These are phyloP conservation scores for Aptenodytes forsteri DNA, from an alignment of 2,113 vertebrate species.

Conservation along the genomic window DNA sequence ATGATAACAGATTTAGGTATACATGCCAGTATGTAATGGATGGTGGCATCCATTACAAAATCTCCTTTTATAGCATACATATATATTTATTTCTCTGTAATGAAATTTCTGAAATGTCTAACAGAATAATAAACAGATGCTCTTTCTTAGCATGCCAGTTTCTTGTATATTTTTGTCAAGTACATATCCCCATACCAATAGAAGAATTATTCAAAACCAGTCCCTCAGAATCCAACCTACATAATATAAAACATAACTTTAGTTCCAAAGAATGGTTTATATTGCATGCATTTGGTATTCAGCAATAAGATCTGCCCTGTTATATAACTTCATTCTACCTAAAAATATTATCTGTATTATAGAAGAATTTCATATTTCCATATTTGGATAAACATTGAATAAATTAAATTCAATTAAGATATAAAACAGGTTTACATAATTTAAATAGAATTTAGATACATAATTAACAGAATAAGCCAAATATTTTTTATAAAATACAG, in stretches of 20 bases:
- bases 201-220: not conserved
- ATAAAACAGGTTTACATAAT: not conserved
- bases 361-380: not conserved
- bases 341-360: not conserved
- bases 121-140: not conserved
- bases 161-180: not conserved
- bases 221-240: not conserved
- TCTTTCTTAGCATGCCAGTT: not conserved
- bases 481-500: not conserved
- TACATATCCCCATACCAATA: not conserved
- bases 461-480: not conserved
- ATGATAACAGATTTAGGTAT: not conserved
- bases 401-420: not conserved
- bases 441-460: not conserved
- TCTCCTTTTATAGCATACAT: not conserved
- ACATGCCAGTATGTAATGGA: not conserved
- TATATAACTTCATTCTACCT: not conserved
- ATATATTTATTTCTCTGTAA: not conserved
- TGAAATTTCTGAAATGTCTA: not conserved
- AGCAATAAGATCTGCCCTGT: not conserved
- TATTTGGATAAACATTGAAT: not conserved
- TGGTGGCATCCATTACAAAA: not conserved
- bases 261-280: not conserved
- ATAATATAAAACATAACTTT: not conserved
- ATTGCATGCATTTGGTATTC: not conserved